phyloP scores from a whole-genome alignment of 2,888 invertebrate species.

The Drosophila putrida region DNA sequence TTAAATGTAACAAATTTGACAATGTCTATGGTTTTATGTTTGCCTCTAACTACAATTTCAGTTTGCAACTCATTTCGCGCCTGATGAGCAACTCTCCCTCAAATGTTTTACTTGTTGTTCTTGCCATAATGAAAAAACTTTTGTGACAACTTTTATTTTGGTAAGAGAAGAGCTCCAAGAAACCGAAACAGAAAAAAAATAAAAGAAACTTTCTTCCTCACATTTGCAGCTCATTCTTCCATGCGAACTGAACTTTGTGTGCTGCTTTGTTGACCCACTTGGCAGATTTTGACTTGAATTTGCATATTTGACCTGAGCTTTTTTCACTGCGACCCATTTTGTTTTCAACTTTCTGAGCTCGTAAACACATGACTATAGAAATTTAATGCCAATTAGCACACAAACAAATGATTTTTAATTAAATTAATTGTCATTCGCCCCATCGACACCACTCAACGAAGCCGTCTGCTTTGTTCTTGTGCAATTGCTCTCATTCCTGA shows the following conservation, averaged over 20 bases:
- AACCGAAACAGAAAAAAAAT: background rate
- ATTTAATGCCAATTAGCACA: conserved; percentile 66
- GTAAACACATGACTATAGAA: conserved; percentile 42
- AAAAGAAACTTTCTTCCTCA: conserved; percentile 19
- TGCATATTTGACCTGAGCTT: conserved; percentile 42
- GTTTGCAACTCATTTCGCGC: conserved; percentile 32
- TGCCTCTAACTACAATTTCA: conserved; percentile 16
- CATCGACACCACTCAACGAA: background rate
- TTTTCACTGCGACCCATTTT: background rate
- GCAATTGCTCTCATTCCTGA: conserved; percentile 8
- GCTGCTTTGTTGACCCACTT: conserved; percentile 34
- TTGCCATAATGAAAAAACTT: conserved; percentile 37
- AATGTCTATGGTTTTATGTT: conserved; percentile 14
- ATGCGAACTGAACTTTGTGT: conserved; percentile 2
- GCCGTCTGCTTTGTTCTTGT: conserved; percentile 6
- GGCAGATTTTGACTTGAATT: conserved; percentile 31
- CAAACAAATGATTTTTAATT: conserved; percentile 67
- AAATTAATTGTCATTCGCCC: conserved; percentile 60
- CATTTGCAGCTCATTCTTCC: conserved; percentile 25
- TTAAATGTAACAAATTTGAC: conserved; percentile 14
- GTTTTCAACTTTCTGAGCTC: conserved; percentile 9
- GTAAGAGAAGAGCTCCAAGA: background rate
- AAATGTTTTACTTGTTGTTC: conserved; percentile 9
- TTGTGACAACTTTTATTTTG: conserved; percentile 26
- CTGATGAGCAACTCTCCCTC: conserved; percentile 18